Percentiles rank a stretch among this genome's conserved stretches.
These are phyloP conservation scores for Trichonephila inaurata DNA, from an alignment of 1,140 invertebrate species.

Conservation along the genomic window DNA sequence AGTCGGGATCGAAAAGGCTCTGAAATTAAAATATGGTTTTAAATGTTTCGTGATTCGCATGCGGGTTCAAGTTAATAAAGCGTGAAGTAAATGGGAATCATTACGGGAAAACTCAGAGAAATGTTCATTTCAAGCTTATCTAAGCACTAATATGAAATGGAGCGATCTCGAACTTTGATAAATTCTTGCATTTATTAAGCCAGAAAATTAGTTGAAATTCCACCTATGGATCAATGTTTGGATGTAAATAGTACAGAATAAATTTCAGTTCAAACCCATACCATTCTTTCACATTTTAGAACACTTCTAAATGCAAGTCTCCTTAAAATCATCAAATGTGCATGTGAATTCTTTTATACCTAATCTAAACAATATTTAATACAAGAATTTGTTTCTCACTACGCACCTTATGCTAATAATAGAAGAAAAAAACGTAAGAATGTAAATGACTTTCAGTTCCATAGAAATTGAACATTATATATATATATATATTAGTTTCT, in stretches of 20 bases:
- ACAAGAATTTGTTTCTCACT: too few species aligned
- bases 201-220: neutral
- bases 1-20: neutral
- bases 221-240: neutral
- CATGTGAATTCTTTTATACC: too few species aligned
- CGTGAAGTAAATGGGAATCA: constrained; percentile 43
- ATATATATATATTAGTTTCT: too few species aligned
- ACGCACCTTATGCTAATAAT: too few species aligned
- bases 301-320: too few species aligned
- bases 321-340: too few species aligned
- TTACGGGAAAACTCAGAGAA: neutral
- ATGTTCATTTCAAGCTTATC: neutral
- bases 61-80: constrained; percentile 15
- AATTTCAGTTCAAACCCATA: too few species aligned
- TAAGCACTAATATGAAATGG: neutral
- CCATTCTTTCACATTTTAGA: too few species aligned
- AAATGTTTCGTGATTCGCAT: neutral
- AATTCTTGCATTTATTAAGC: neutral
- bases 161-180: neutral
- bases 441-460: too few species aligned
- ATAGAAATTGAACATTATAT: too few species aligned
- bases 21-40: neutral
- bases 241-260: neutral
- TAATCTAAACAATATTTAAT: too few species aligned
- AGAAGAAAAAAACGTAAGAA: too few species aligned